phyloP scores from a whole-genome alignment of 53 echinoderm and acorn worm species.

The Pentamera pediparva region DNA sequence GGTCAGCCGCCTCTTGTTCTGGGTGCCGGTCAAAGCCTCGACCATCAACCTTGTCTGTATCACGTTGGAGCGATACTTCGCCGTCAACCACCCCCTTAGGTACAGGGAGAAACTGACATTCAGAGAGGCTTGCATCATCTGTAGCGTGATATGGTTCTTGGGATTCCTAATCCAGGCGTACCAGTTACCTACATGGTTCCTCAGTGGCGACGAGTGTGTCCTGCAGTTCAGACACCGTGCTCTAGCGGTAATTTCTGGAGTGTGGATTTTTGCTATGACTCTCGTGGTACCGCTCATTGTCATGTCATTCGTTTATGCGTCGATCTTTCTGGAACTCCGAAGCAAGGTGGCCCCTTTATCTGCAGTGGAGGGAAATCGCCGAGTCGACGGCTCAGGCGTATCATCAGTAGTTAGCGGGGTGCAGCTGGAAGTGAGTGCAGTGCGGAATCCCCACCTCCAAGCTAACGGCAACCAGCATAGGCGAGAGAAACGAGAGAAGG shows the following conservation, averaged over 20 bases:
- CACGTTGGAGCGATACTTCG: constrained; percentile 39
- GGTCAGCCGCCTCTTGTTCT: constrained; percentile 32
- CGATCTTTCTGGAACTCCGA: constrained; percentile 26
- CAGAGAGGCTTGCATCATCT: neutral
- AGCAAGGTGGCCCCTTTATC: neutral
- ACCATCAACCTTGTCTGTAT: constrained; percentile 34
- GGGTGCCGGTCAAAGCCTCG: constrained; percentile 34
- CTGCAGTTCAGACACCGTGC: neutral
- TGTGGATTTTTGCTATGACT: neutral
- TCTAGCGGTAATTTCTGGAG: constrained; percentile 3
- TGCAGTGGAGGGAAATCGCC: too few species aligned
- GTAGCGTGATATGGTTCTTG: constrained; percentile 8
- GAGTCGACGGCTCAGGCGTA: too few species aligned
- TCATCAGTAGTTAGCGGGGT: too few species aligned
- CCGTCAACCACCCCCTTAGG: constrained; percentile 36
- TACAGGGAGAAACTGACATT: constrained; percentile 7
- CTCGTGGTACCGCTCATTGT: constrained; percentile 18
- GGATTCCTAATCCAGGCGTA: neutral
- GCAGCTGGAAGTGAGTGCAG: too few species aligned
- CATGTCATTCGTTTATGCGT: constrained; percentile 24
- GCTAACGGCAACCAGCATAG: too few species aligned
- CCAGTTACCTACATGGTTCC: neutral
- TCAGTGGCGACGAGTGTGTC: neutral
- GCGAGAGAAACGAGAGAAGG: neutral
- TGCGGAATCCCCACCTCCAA: too few species aligned